Conservation (phyloP, 2,888 invertebrate species). For the Mellilla xanthometata region DNA sequence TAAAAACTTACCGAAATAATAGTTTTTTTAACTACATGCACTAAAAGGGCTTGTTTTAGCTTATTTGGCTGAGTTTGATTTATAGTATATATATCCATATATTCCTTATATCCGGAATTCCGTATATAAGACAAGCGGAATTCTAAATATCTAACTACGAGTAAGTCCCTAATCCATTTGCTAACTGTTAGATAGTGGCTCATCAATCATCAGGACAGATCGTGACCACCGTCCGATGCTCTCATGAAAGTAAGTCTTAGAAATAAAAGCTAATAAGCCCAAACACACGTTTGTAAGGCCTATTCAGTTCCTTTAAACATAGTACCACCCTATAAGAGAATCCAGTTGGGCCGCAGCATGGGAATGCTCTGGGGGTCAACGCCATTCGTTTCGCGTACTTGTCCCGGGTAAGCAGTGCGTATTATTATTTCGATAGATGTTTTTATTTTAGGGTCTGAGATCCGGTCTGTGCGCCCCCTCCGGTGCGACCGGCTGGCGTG, state of each 20-base stretch:
- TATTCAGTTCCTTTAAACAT: slow-evolving; percentile 63
- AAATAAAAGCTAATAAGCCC: slow-evolving; percentile 76
- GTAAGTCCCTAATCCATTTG: no score
- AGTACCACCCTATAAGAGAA: slow-evolving; percentile 71
- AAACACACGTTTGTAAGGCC: slow-evolving; percentile 69
- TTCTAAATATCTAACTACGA: no score
- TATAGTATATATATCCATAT: no score
- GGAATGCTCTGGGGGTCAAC: slow-evolving; percentile 81
- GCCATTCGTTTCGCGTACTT: slow-evolving; percentile 79
- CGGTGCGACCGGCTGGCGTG: slow-evolving; percentile 57
- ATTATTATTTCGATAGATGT: slow-evolving; percentile 82
- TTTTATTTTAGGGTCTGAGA: slow-evolving; percentile 81
- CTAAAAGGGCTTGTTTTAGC: no score
- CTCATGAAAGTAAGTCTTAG: slow-evolving; percentile 69
- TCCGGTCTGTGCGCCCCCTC: slow-evolving; percentile 79
- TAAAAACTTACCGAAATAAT: no score
- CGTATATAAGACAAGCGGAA: no score
- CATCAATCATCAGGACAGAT: slow-evolving; percentile 18
- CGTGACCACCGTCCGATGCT: slow-evolving; percentile 31
- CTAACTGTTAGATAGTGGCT: no score
- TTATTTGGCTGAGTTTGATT: no score
- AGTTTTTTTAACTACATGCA: no score
- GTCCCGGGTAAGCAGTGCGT: slow-evolving; percentile 74
- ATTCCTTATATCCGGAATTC: no score
- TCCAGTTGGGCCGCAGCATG: slow-evolving; percentile 75